Conservation (phyloP, 2,113 vertebrate genomes). For the Cichladusa arquata region DNA sequence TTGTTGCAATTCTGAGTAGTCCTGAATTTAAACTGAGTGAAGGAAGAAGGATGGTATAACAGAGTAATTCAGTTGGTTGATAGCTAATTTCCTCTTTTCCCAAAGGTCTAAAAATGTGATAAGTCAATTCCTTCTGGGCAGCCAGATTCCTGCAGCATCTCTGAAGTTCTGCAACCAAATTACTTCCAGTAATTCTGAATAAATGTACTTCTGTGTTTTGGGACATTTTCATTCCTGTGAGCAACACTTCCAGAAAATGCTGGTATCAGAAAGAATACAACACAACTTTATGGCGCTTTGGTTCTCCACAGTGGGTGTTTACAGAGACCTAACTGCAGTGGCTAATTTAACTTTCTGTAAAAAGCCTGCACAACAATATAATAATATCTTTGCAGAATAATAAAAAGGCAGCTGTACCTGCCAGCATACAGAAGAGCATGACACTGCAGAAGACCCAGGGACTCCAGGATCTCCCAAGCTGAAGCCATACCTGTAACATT, state of each 20-base stretch:
- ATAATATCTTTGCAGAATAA: not conserved
- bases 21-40: not conserved
- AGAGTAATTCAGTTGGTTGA: not conserved
- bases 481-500: not conserved
- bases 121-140: not conserved
- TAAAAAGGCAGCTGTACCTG: not conserved
- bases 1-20: not conserved
- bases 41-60: not conserved
- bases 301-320: not conserved
- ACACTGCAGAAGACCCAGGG: not conserved
- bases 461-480: not conserved
- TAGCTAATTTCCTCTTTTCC: not conserved
- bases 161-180: not conserved
- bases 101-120: not conserved
- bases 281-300: not conserved
- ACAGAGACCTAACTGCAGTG: not conserved
- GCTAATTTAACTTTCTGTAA: not conserved
- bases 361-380: not conserved
- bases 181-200: constrained; percentile 2
- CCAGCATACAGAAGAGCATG: not conserved
- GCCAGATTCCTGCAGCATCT: not conserved
- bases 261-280: not conserved
- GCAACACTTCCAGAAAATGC: constrained; percentile 12
- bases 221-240: not conserved
- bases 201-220: constrained; percentile 18